Evolutionary conservation across 2,113 vertebrate genomes (phyloP).

Genomic region (Butastur rufipennis): DNA sequence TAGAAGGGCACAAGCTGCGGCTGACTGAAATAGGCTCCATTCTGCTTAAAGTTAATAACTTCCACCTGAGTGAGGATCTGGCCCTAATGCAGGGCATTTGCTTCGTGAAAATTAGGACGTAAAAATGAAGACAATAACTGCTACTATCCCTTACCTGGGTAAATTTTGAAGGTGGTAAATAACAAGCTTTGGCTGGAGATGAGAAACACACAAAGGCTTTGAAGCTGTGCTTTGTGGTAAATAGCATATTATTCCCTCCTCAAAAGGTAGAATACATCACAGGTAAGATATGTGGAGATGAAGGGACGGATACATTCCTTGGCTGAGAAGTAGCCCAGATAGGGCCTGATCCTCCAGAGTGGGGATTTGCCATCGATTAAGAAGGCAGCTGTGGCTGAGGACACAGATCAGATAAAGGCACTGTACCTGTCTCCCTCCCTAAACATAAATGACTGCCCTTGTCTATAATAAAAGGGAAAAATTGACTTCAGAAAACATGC

Average conservation of each 20-base stretch:
- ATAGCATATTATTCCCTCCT: background rate
- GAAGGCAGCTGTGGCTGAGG: background rate
- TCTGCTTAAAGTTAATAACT: constrained; percentile 37
- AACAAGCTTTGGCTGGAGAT: background rate
- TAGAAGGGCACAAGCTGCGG: background rate
- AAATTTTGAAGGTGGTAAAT: background rate
- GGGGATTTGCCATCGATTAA: background rate
- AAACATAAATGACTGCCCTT: constrained; percentile 35
- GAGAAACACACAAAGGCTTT: constrained; percentile 15
- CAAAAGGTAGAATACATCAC: background rate
- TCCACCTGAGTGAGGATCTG: constrained; percentile 29
- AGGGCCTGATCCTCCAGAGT: background rate
- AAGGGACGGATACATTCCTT: background rate
- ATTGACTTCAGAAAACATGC: background rate
- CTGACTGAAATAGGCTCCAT: background rate
- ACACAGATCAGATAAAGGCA: constrained; percentile 29
- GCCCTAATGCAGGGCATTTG: background rate
- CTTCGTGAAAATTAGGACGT: background rate
- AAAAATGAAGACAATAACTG: background rate
- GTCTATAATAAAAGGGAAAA: constrained; percentile 35
- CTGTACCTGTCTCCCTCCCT: constrained; percentile 27
- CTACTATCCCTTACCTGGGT: background rate
- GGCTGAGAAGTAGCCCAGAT: background rate
- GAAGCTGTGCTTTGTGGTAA: background rate
- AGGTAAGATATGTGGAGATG: background rate